phyloP scores from a whole-genome alignment of 2,888 invertebrate species.

The Drosophila birchii region DNA sequence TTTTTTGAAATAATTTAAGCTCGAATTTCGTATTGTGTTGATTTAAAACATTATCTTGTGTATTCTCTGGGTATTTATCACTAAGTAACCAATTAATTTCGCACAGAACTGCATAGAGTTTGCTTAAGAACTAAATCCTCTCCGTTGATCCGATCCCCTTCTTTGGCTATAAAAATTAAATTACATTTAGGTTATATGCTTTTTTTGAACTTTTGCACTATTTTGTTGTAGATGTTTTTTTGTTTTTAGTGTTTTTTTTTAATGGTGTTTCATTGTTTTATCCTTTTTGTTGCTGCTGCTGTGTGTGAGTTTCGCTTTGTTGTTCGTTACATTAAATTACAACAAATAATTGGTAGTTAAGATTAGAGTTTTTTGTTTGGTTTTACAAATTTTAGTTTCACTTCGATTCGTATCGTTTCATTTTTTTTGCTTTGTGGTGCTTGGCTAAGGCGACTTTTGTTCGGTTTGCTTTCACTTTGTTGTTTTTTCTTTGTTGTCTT shows the following conservation, averaged over 20 bases:
- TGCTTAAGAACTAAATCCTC: conserved; percentile 73
- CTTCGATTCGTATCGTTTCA: conserved; percentile 56
- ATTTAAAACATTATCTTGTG: conserved; percentile 51
- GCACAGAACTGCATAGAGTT: conserved; percentile 57
- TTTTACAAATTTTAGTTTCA: conserved; percentile 63
- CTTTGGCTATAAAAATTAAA: conserved; percentile 84
- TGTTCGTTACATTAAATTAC: conserved; percentile 58
- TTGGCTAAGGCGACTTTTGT: conserved; percentile 79
- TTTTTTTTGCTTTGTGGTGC: conserved; percentile 70
- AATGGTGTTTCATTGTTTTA: not conserved
- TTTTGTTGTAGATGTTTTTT: conserved; percentile 60
- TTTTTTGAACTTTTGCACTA: conserved; percentile 73
- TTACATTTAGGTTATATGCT: conserved; percentile 68
- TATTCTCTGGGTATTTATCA: conserved; percentile 43
- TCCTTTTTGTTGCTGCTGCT: conserved; percentile 17
- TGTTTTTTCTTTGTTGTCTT: conserved; percentile 45
- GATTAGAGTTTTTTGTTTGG: conserved; percentile 52
- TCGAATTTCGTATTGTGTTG: conserved; percentile 65
- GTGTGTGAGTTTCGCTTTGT: conserved; percentile 37
- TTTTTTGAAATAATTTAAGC: conserved; percentile 73
- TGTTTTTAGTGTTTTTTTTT: not conserved
- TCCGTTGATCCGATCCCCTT: conserved; percentile 38
- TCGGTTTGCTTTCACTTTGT: conserved; percentile 74
- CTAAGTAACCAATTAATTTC: conserved; percentile 39
- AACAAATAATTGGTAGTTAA: conserved; percentile 62